Conservation (phyloP, 2,888 invertebrate genomes). For the Maniola hyperantus region DNA sequence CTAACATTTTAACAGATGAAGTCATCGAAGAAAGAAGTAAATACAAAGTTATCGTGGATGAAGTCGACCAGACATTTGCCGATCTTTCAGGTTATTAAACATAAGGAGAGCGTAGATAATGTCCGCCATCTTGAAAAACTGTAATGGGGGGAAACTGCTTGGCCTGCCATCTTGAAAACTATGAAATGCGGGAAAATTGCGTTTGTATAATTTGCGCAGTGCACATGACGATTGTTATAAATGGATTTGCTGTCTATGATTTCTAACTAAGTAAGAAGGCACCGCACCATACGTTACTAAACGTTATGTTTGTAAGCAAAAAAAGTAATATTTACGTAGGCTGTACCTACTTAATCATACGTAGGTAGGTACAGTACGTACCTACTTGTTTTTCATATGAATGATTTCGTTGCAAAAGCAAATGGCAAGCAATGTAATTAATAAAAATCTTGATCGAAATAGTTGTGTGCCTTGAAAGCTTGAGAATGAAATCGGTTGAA, state of each 20-base stretch:
- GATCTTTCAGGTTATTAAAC: conserved; percentile 94
- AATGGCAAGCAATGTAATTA: background rate
- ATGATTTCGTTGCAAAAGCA: background rate
- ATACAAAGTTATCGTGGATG: conserved; percentile 98
- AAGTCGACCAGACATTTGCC: conserved; percentile 98
- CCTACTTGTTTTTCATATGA: background rate
- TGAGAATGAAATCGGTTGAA: no score
- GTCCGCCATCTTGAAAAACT: conserved; percentile 51
- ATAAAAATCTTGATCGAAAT: background rate
- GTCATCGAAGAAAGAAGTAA: conserved; percentile 96
- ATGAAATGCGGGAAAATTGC: conserved; percentile 38
- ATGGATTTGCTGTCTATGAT: background rate
- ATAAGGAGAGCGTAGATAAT: conserved; percentile 43
- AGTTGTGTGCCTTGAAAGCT: conserved; percentile 33
- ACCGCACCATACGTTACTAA: no score
- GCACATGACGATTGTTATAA: conserved; percentile 33
- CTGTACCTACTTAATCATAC: background rate
- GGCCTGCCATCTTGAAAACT: conserved; percentile 34
- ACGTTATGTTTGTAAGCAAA: background rate
- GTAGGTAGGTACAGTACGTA: no score
- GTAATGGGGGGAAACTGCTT: conserved; percentile 43
- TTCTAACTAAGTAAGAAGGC: background rate
- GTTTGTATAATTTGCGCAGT: conserved; percentile 42
- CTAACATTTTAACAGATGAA: conserved; percentile 86
- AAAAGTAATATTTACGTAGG: background rate